These are phyloP conservation scores for Pterocles burchelli DNA, from an alignment of 2,113 vertebrate genomes.

Conservation along the genomic window DNA sequence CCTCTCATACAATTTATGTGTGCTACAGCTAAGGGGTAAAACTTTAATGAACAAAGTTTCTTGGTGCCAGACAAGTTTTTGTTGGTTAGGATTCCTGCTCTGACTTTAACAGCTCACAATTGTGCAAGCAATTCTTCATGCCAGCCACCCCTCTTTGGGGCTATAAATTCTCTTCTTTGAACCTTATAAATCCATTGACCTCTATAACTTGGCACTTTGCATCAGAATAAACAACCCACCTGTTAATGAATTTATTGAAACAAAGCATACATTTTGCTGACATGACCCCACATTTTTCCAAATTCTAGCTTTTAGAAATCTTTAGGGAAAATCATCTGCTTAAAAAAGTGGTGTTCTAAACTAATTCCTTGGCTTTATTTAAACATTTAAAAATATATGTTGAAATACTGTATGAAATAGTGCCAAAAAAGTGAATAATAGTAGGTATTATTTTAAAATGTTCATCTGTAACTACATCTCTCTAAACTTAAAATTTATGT, in stretches of 20 bases:
- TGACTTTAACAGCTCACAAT: background rate
- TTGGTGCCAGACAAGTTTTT: constrained; percentile 24
- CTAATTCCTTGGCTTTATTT: constrained; percentile 27
- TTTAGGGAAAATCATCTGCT: background rate
- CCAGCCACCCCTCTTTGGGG: background rate
- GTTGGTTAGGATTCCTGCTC: background rate
- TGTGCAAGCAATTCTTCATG: background rate
- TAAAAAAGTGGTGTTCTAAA: background rate
- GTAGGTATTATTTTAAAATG: constrained; percentile 59
- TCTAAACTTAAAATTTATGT: constrained; percentile 70
- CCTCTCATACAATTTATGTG: background rate
- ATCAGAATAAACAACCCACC: constrained; percentile 43
- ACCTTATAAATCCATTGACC: constrained; percentile 58
- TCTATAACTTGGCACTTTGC: constrained; percentile 35
- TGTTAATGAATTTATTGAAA: constrained; percentile 61
- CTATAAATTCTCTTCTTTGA: constrained; percentile 51
- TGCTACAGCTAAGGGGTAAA: background rate
- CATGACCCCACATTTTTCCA: background rate
- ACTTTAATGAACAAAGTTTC: background rate
- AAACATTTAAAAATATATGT: constrained; percentile 35
- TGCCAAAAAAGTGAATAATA: constrained; percentile 61
- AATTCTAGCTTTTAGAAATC: background rate
- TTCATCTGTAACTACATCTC: constrained; percentile 28
- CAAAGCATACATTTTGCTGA: constrained; percentile 26
- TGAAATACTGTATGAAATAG: constrained; percentile 56